Conservation (phyloP, 2,113 vertebrate species). For the Talpa occidentalis region DNA sequence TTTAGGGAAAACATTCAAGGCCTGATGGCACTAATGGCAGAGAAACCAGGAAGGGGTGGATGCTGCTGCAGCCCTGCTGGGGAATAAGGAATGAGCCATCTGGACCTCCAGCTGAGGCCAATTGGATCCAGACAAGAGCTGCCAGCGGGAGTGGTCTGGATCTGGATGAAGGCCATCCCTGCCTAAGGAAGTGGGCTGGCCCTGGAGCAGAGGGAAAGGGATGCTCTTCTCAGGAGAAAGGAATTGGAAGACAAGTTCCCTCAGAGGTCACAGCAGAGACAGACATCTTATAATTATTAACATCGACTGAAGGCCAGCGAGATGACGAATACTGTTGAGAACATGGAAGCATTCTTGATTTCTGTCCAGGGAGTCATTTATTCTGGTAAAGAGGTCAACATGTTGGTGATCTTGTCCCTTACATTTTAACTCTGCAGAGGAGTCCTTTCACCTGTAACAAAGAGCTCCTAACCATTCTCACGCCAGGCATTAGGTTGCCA, state of each 20-base stretch:
- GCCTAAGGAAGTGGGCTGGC: conserved; percentile 75
- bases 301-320: conserved; percentile 65
- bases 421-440: not conserved
- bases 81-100: conserved; percentile 72
- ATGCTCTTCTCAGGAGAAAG: conserved; percentile 64
- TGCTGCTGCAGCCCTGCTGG: conserved; percentile 61
- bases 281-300: conserved; percentile 74
- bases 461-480: not conserved
- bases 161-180: conserved; percentile 63
- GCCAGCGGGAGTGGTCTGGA: conserved; percentile 68
- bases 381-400: conserved; percentile 52
- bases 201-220: conserved; percentile 47
- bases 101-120: conserved; percentile 78
- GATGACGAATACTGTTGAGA: conserved; percentile 60
- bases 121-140: conserved; percentile 75
- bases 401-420: conserved; percentile 28
- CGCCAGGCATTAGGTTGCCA: not conserved
- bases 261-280: conserved; percentile 67
- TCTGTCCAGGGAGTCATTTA: conserved; percentile 55
- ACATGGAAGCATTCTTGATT: conserved; percentile 55
- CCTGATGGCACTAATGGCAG: conserved; percentile 72
- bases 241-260: conserved; percentile 56
- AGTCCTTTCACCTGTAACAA: conserved; percentile 41
- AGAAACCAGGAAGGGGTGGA: conserved; percentile 76
- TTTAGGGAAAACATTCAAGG: conserved; percentile 48